Conservation (phyloP, 2,113 vertebrate genomes). For the Cyphomyrus plagiostoma region DNA sequence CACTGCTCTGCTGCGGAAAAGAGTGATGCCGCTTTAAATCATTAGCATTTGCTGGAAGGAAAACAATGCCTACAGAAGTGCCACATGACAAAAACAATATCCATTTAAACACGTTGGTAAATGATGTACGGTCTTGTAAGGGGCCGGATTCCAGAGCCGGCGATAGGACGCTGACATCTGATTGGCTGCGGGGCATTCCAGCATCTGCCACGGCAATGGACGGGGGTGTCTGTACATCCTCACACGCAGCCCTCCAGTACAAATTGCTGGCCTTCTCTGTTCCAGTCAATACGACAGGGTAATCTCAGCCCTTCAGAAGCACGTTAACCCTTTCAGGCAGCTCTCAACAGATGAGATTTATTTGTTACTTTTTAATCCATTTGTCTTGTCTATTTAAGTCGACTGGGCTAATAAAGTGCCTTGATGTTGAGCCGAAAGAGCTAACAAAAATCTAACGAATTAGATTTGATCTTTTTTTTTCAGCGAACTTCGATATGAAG, state of each 20-base stretch:
- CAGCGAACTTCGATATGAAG: neutral
- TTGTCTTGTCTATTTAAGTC: neutral
- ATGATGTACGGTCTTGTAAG: neutral
- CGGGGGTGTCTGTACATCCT: constrained; percentile 9
- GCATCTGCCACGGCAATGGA: neutral
- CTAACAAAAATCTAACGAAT: neutral
- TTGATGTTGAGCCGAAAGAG: neutral
- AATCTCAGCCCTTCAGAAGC: constrained; percentile 35
- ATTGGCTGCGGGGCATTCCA: neutral
- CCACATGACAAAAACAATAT: neutral
- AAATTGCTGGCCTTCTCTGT: constrained; percentile 15
- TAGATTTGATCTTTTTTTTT: neutral
- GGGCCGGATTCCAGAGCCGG: neutral
- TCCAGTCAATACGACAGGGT: constrained; percentile 20
- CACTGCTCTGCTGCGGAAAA: neutral
- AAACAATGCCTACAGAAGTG: neutral
- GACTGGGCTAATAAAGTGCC: neutral
- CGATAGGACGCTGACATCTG: neutral
- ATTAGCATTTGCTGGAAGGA: neutral
- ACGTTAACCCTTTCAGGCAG: constrained; percentile 37
- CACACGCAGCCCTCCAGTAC: constrained; percentile 27
- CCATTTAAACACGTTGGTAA: neutral
- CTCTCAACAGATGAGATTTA: neutral
- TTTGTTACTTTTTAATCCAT: neutral
- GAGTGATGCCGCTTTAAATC: neutral